Evolutionary conservation across 2,888 invertebrate species (phyloP), one percentile per base, ranked within the genome.

Genomic region (Hyles lineata): DNA sequence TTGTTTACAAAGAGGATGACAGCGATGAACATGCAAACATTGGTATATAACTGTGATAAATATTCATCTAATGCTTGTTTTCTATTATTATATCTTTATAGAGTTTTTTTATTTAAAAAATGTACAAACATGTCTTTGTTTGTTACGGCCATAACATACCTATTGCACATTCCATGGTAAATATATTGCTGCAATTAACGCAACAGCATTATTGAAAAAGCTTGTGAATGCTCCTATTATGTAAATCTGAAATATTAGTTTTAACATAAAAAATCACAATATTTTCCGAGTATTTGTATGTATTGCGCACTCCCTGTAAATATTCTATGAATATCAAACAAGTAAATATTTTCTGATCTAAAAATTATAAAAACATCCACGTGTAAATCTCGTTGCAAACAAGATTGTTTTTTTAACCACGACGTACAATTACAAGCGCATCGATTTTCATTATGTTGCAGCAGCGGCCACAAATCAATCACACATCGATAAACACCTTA

Each of bases 131-230:
- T 76, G 81, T 79, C 77, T 79, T 79, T 79, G 82, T 83, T 83
- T 84, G 80, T 80, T 72, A 78, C 74, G 73, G 75, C 78, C 76
- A 80, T 80, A 73, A 78, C 74, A 73, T 78, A 79, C 75, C 78
- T 76, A 69, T 70, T 80, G 87, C 87, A 89, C 85, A 87, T 85
- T 87, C 83, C 78, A 73, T 73, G 77, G 77, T 79, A 83, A 85
- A 86, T 83, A 83, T 82, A 76, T 78, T 23, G 50, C 43, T 23
- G 50, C 50, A 67, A 67, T 67, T 50, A 67, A 43, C 23, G 23
- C 43, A 19, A 35, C 62, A n/a, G 32, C 62, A 62, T 32, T n/a
- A 35, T n/a, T n/a, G 21, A 62, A 25, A 62, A 63, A 32, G n/a
- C n/a, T 43, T 21, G 50, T 50, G 17, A 5, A 67, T 67, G 23